Evolutionary conservation across 2,888 invertebrate species (phyloP).

Genomic region (Alsophila aescularia): DNA sequence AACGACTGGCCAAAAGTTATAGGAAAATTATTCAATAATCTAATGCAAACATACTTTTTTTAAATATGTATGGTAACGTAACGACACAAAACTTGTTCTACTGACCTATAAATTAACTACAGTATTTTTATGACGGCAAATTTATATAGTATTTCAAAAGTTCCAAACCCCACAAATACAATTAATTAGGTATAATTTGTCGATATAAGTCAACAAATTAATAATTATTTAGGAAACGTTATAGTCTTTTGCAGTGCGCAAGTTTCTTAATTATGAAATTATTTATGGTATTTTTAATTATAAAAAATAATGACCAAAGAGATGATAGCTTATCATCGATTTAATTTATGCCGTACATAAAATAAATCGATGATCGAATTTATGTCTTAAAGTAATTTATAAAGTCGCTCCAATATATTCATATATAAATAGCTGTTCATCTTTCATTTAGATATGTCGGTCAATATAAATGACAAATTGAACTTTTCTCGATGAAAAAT

Average conservation of each 20-base stretch:
- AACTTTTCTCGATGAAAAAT: too few species aligned
- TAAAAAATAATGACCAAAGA: background rate
- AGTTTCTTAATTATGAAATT: conserved; percentile 1
- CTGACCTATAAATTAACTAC: conserved; percentile 16
- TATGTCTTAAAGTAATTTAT: too few species aligned
- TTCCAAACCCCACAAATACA: conserved; percentile 13
- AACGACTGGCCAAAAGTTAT: conserved; percentile 17
- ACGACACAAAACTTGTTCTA: conserved; percentile 24
- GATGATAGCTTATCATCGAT: too few species aligned
- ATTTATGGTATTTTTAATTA: conserved; percentile 1
- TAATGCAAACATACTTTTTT: conserved; percentile 18
- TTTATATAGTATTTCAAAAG: conserved; percentile 9
- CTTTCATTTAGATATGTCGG: too few species aligned
- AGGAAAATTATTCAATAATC: conserved; percentile 17
- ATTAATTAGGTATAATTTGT: conserved; percentile 21
- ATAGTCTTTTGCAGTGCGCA: conserved; percentile 1
- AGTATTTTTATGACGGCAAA: conserved; percentile 17
- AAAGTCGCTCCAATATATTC: too few species aligned
- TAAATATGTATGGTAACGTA: conserved; percentile 23
- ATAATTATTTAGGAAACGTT: conserved; percentile 9
- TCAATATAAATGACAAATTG: too few species aligned
- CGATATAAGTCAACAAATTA: conserved; percentile 18
- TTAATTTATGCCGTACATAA: too few species aligned
- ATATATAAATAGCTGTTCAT: too few species aligned
- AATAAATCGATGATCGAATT: too few species aligned